A percentile compares a stretch with the other conserved stretches of the same genome.
phyloP scores from a whole-genome alignment of 2,888 invertebrate species.

The Cerastis leucographa region DNA sequence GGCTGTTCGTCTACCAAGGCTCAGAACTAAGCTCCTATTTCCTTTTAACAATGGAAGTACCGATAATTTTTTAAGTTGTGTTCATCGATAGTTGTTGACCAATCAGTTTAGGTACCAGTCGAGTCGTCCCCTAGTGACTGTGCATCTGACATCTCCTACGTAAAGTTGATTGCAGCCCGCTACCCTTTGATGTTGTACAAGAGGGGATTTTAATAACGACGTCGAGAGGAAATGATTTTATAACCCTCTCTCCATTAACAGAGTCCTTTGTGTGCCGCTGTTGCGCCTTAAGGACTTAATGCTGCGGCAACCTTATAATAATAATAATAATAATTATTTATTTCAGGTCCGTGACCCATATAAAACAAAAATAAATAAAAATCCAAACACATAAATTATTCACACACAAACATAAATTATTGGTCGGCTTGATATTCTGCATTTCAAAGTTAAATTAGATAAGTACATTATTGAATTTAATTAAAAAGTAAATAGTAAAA shows the following conservation, averaged over 20 bases:
- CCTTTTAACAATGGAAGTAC: not conserved
- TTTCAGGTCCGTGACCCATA: no score
- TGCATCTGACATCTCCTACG: constrained; percentile 2
- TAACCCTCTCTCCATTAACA: constrained; percentile 18
- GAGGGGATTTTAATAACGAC: not conserved
- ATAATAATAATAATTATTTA: no score
- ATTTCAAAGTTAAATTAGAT: no score
- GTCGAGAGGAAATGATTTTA: constrained; percentile 23
- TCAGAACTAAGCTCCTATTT: not conserved
- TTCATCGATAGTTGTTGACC: not conserved
- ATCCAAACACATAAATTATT: no score
- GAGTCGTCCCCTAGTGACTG: not conserved
- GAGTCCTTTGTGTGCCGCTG: not conserved
- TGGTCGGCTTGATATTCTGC: no score
- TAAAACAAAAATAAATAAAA: no score
- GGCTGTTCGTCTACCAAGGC: not conserved
- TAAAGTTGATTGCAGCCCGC: constrained; percentile 18
- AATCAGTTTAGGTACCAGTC: not conserved
- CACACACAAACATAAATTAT: no score
- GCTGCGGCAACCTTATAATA: not conserved
- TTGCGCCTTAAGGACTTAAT: not conserved
- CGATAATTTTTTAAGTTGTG: not conserved
- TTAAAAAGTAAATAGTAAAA: no score
- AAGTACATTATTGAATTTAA: no score
- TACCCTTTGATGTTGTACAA: constrained; percentile 34